Base-by-base conservation (phyloP, 2,113 vertebrate genomes). In the Lycocorax pyrrhopterus region DNA sequence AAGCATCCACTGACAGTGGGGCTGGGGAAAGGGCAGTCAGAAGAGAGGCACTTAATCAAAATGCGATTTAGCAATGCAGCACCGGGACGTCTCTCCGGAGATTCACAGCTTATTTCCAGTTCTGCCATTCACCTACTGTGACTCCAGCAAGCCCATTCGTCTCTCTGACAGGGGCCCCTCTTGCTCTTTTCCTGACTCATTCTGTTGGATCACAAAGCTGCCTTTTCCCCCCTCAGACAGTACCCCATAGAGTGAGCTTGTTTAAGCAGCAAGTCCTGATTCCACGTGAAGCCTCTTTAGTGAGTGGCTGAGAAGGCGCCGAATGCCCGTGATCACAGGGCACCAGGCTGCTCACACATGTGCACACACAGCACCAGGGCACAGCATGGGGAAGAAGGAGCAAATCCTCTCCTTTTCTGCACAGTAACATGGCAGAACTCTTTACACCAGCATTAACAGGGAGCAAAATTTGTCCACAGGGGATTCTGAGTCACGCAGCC, bases 11-110 rank as follows among this genome's bases (percentile, higher is more conserved):
- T 4, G 7, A 35, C n/a, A 67, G 13, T 12, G 20, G 49, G 30
- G 39, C 27, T 72, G 39, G 58, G 27, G 39, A 94, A 92, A 39
- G 27, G 44, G 35, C 39, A 55, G 41, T 33, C 52, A 51, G 30
- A 78, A 74, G 17, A 90, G 33, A 87, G 18, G 39, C 43, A 62
- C 33, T 77, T 63, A 47, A 76, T 44, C 44, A 88, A 76, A 89
- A 73, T 4, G 33, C 0, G 0, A 44, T 33, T 51, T 35, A 72
- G 35, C 32, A 62, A 25, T 12, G 3, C n/a, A 74, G 68, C 51
- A 74, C 32, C 39, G 63, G 58, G 39, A 82, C 3, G 0, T 49
- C 26, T 29, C 56, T 71, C 43, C 32, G 58, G 35, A 71, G 62
- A 73, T 16, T 68, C 67, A 35, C 27, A 64, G 35, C 27, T 55